These are phyloP conservation scores for Hylomyscus alleni DNA, from an alignment of 2,797 vertebrate species.

Conservation along the genomic window DNA sequence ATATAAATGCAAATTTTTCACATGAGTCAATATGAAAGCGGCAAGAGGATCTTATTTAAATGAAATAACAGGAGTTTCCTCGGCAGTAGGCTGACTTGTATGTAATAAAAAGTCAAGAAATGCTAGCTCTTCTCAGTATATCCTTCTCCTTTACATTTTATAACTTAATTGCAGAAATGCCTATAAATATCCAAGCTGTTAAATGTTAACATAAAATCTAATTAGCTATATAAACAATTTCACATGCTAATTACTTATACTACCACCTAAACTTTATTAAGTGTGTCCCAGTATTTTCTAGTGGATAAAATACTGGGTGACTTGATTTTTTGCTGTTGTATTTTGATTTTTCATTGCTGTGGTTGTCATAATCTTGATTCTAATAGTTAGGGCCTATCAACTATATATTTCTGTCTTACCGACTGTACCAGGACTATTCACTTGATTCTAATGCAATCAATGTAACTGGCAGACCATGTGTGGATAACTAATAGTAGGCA, in stretches of 20 bases:
- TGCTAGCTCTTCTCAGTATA: not conserved
- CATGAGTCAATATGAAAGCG: not conserved
- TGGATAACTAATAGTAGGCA: conserved; percentile 18
- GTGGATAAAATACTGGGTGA: not conserved
- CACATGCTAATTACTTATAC: conserved; percentile 32
- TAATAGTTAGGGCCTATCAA: not conserved
- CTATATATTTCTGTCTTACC: not conserved
- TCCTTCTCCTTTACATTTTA: conserved; percentile 18
- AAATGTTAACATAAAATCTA: conserved; percentile 54
- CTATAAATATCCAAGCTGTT: conserved; percentile 32
- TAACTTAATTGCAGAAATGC: conserved; percentile 27
- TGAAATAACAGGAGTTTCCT: not conserved
- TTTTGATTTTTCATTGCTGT: not conserved
- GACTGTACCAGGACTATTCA: not conserved
- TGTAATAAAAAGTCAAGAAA: not conserved
- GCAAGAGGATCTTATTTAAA: not conserved
- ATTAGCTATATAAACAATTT: conserved; percentile 46
- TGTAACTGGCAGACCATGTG: not conserved
- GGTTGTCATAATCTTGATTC: not conserved
- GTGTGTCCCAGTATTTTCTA: not conserved
- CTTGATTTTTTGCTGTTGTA: not conserved
- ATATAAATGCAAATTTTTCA: not conserved
- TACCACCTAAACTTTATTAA: conserved; percentile 8
- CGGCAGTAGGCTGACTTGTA: not conserved
- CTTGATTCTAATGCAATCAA: not conserved